A percentile compares a stretch with the other conserved stretches of the same genome.
Conservation (phyloP, 2,113 vertebrate genomes). For the Ptychochromis oligacanthus region DNA sequence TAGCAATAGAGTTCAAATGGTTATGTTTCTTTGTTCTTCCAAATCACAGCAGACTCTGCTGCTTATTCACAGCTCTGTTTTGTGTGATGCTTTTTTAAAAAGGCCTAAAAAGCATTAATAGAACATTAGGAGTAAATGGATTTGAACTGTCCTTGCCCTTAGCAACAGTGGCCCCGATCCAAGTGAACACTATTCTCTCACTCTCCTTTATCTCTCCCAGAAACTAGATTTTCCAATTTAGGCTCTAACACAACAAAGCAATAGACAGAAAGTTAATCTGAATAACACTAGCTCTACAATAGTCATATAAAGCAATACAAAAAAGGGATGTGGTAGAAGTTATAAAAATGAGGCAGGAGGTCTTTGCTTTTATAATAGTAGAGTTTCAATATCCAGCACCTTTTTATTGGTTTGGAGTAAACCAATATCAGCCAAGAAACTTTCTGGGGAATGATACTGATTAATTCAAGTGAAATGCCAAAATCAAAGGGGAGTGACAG, state of each 20-base stretch:
- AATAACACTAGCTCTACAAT: constrained; percentile 22
- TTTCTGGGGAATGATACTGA: constrained; percentile 57
- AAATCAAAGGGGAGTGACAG: constrained; percentile 33
- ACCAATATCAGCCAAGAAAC: constrained; percentile 60
- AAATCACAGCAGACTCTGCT: background rate
- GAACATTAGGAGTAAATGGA: constrained; percentile 75
- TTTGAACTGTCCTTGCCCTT: constrained; percentile 73
- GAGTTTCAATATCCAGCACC: constrained; percentile 40
- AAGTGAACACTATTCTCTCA: constrained; percentile 56
- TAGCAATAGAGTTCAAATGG: background rate
- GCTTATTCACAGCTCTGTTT: constrained; percentile 18
- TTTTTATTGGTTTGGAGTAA: constrained; percentile 54
- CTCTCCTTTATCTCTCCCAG: constrained; percentile 36
- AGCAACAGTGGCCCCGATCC: constrained; percentile 61
- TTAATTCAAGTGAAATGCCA: constrained; percentile 70
- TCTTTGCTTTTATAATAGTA: constrained; percentile 18
- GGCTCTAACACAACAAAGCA: constrained; percentile 36
- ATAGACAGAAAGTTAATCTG: constrained; percentile 23
- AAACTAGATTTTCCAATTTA: constrained; percentile 62
- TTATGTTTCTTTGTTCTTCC: background rate
- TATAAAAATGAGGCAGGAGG: background rate
- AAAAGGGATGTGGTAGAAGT: background rate
- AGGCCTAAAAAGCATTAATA: constrained; percentile 66
- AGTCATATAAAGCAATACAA: constrained; percentile 14
- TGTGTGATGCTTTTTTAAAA: constrained; percentile 50